These are phyloP conservation scores for Probosciger aterrimus DNA, from an alignment of 2,113 vertebrate genomes.

Conservation along the genomic window DNA sequence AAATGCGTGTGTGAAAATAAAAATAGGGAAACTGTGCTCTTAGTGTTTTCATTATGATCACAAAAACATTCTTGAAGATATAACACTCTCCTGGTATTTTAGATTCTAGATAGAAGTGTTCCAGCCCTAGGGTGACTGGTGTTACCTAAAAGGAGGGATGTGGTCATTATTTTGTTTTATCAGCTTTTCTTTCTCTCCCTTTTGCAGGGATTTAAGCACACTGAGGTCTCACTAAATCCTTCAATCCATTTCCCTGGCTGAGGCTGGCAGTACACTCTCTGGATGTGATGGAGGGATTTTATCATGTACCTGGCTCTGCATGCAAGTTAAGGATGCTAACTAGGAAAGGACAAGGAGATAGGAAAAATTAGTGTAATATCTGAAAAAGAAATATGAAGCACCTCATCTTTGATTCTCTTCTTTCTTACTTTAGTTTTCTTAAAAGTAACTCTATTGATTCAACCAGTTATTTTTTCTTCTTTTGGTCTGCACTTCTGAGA, in stretches of 20 bases:
- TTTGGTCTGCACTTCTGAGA: not conserved
- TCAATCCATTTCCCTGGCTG: not conserved
- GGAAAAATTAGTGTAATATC: not conserved
- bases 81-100: not conserved
- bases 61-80: not conserved
- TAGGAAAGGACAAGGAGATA: not conserved
- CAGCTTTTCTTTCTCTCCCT: not conserved
- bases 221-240: not conserved
- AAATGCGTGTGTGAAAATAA: not conserved
- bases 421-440: not conserved
- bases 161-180: conserved; percentile 20
- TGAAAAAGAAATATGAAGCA: not conserved
- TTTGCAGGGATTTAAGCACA: not conserved
- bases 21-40: not conserved
- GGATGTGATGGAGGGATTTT: not conserved
- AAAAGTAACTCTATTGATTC: not conserved
- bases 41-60: not conserved
- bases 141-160: not conserved
- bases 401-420: not conserved
- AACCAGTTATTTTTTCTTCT: not conserved
- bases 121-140: not conserved
- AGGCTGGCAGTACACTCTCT: not conserved
- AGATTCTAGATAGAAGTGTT: not conserved
- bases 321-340: conserved; percentile 5
- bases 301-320: not conserved